Evolutionary conservation across 2,113 vertebrate genomes (phyloP).

Genomic region (Polypterus senegalus): DNA sequence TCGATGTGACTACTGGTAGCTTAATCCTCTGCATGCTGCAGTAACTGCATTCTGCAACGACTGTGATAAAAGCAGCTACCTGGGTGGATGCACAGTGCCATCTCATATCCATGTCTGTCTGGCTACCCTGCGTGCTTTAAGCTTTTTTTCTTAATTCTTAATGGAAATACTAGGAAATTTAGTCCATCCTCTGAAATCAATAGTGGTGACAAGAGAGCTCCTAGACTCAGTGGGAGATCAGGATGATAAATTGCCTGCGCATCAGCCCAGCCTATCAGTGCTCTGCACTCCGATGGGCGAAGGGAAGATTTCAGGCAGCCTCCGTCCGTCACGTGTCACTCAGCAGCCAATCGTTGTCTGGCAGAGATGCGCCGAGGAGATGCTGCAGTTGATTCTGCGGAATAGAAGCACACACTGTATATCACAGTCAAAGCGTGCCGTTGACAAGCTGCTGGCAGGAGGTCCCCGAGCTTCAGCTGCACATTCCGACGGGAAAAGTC

Average conservation of each 20-base stretch:
- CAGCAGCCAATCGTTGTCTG: conserved; percentile 48
- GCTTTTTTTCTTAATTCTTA: conserved; percentile 64
- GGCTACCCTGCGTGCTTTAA: conserved; percentile 75
- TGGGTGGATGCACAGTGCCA: conserved; percentile 90
- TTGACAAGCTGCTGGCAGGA: conserved; percentile 12
- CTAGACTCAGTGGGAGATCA: conserved; percentile 81
- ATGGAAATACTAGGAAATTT: conserved; percentile 69
- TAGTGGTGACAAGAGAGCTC: conserved; percentile 69
- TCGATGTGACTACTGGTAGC: conserved; percentile 35
- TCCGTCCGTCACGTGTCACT: conserved; percentile 55
- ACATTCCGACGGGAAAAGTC: neutral
- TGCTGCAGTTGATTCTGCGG: conserved; percentile 48
- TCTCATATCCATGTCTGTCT: conserved; percentile 94
- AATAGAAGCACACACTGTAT: conserved; percentile 17
- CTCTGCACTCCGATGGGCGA: conserved; percentile 52
- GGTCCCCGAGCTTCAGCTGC: neutral
- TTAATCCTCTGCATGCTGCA: conserved; percentile 63
- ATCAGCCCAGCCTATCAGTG: conserved; percentile 84
- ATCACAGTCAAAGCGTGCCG: conserved; percentile 16
- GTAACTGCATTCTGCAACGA: conserved; percentile 60
- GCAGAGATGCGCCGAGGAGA: conserved; percentile 23
- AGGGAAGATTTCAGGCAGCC: conserved; percentile 40
- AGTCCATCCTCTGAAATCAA: conserved; percentile 79
- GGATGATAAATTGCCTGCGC: conserved; percentile 80
- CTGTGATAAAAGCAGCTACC: conserved; percentile 78